Evolutionary conservation across 1,140 invertebrate species (phyloP), one percentile per base, ranked within the genome.

Genomic region (Pemphigus obesinymphae): DNA sequence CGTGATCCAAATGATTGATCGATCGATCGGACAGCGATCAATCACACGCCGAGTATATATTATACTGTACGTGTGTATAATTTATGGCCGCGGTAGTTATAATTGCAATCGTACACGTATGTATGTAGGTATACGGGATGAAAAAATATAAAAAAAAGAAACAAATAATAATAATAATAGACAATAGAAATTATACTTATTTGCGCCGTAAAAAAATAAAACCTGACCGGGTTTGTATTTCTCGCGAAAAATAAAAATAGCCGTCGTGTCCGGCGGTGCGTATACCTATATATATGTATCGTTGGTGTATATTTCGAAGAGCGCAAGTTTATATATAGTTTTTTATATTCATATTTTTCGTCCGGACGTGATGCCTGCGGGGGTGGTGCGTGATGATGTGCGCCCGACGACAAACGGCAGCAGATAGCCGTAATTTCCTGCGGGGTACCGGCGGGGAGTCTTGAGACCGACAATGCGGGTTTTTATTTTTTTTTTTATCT

Each of bases 1-100:
- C 73, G 75, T n/a, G 50, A 29, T 43, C 34, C 26, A 29, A 80
- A 80, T 61, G 76, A 80, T 80, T 61, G 55, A 80, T 80, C 76
- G 55, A 80, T 80, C 2, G 76, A 80, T 80, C 61, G 31, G 61
- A 61, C 75, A 34, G 50, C 76, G n/a, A 80, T 80, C 76, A 63
- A 80, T 80, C 76, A 80, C 76, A 17, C 50, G 23, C 66, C 40
- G 31, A 20, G 29, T 23, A 31, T 61, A 61, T 5, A 17, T 7
- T 31, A 15, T 55, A 43, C 15, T 68, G n/a, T 45, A 43, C n/a
- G 13, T 78, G 26, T 61, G 29, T 26, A 58, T 61, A 61, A 31
- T 61, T 29, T 61, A 61, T 23, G 50, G 10, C 37, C 37, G 37
- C 37, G 29, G 58, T 29, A 61, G 15, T 61, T 61, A 31, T 61